These are phyloP conservation scores for Pseudotriccus pelzelni DNA, from an alignment of 2,797 vertebrate species.

Conservation along the genomic window DNA sequence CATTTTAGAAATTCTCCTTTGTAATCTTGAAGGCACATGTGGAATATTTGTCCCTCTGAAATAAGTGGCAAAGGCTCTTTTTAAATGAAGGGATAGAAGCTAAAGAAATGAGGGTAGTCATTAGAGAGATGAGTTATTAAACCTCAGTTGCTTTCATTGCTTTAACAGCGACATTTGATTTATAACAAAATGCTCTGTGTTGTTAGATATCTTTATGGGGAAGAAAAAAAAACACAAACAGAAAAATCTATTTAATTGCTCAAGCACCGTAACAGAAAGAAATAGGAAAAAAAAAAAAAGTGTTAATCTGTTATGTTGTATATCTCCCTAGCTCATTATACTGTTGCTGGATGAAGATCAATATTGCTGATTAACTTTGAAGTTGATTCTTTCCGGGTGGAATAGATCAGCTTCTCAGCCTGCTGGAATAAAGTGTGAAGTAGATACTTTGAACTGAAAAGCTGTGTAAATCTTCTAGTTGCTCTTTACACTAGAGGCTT, in stretches of 20 bases:
- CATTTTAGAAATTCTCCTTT: background rate
- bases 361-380: slow-evolving; percentile 10
- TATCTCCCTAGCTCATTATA: background rate
- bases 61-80: background rate
- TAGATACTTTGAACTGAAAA: background rate
- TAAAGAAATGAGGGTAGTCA: background rate
- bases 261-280: background rate
- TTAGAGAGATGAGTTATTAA: background rate
- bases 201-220: background rate
- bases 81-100: background rate
- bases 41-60: background rate
- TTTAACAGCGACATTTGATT: background rate
- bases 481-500: background rate
- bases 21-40: background rate
- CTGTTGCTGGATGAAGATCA: background rate
- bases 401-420: background rate
- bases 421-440: background rate
- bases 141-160: background rate
- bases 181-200: background rate
- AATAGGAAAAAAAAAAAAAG: background rate
- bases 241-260: background rate
- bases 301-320: background rate
- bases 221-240: accelerated
- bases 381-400: background rate
- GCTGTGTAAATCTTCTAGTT: background rate